Evolutionary conservation across 2,888 invertebrate species (phyloP), one percentile per base, ranked within the genome.

Genomic region (Drosophila mimetica): DNA sequence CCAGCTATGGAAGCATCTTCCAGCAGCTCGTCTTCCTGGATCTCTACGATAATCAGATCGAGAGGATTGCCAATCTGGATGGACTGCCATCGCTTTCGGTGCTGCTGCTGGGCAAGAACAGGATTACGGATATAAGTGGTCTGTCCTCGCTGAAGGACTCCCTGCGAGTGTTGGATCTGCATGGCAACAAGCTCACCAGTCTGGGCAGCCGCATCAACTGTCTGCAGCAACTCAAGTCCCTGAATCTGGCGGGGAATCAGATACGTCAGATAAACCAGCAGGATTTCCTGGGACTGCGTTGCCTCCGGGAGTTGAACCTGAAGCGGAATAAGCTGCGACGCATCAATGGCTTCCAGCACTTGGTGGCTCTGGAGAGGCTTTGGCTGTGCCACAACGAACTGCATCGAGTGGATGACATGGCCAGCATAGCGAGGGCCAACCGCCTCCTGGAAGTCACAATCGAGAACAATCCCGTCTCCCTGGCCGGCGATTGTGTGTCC

Each of bases 21-120:
- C 84, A 90, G 59, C 95, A 96, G 91, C 93, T 98, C 64, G 97
- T 98, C 16, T 98, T 98, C 91, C 94, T 98, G 64, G 98, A 98
- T 92, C 93, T 98, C 61, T 98, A 98, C 90, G 97, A 98, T 92
- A 98, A 98, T 92, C 97, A 98, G 91, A 95, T 98, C 71, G 98
- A 98, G 77, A 95, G 95, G 89, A 96, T 98, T 70, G 94, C 94
- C 60, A 96, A 95, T 59, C 93, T 98, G 66, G 95, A 95, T 79
- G 94, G 95, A 54, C 93, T 98, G 50, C 94, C 95, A 72, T 96
- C 95, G 86, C 93, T 98, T 52, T 93, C 97, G 75, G 98, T 98
- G 13, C 93, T 98, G 59, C 93, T 98, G 72, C 93, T 98, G 90
- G 98, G 98, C 1, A 98, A 98, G 93, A 98, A 98, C 92, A 95